Evolutionary conservation across 2,888 invertebrate species (phyloP).

Genomic region (Mimumesa dahlbomi): DNA sequence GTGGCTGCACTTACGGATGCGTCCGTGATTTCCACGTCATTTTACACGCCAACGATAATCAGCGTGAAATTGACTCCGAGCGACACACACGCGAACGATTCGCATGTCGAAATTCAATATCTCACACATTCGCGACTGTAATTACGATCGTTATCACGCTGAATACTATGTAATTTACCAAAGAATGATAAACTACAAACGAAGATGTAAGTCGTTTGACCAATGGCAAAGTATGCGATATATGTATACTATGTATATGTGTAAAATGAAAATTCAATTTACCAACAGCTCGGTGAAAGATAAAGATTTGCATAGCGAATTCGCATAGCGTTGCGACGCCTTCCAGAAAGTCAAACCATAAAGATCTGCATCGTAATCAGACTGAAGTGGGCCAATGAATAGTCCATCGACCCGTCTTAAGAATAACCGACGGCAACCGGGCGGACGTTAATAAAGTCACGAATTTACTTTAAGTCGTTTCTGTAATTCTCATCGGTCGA

Average conservation of each 20-base stretch:
- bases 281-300: background rate
- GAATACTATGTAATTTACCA: no score
- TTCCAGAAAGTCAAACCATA: background rate
- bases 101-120: no score
- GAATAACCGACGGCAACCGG: conserved; percentile 1
- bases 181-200: no score
- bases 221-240: no score
- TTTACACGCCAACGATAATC: background rate
- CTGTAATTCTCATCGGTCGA: conserved; percentile 1
- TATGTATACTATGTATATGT: no score
- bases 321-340: background rate
- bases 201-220: no score
- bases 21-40: background rate
- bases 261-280: conserved; percentile 6
- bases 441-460: conserved; percentile 13
- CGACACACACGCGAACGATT: no score
- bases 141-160: no score
- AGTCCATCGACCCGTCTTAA: conserved; percentile 3
- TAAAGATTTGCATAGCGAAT: conserved; percentile 13
- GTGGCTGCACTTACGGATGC: background rate
- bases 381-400: background rate
- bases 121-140: no score
- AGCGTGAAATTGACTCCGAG: conserved; percentile 2
- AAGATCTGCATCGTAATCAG: conserved; percentile 6
- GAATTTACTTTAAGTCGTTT: conserved; percentile 10